A percentile compares a stretch with the other conserved stretches of the same genome.
phyloP scores from a whole-genome alignment of 1,140 invertebrate species.

The Contarinia nasturtii region DNA sequence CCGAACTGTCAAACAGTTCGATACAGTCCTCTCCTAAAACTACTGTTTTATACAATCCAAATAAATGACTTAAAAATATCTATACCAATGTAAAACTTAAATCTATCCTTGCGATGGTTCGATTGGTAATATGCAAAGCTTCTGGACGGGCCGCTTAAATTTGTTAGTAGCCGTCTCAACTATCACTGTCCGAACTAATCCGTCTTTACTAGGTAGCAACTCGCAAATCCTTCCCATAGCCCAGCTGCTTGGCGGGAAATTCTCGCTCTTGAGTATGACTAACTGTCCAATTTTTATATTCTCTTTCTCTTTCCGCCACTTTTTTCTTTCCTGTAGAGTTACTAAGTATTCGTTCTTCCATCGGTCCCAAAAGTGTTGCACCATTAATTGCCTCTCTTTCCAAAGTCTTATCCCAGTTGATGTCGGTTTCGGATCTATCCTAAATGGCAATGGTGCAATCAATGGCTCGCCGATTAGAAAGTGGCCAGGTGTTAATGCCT shows the following conservation, averaged over 20 bases:
- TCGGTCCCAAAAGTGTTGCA: slow-evolving; percentile 5
- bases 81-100: too few species aligned
- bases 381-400: neutral
- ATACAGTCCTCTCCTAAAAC: too few species aligned
- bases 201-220: too few species aligned
- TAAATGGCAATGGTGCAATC: neutral
- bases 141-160: neutral
- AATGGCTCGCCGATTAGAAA: neutral
- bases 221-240: too few species aligned
- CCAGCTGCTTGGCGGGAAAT: too few species aligned
- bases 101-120: too few species aligned
- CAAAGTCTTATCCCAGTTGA: neutral
- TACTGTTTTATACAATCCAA: too few species aligned
- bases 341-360: slow-evolving; percentile 3
- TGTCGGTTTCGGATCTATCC: neutral
- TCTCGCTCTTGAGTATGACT: too few species aligned
- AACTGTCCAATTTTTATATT: too few species aligned
- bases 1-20: too few species aligned
- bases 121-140: neutral
- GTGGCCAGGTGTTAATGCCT: too few species aligned
- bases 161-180: neutral
- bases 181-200: neutral
- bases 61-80: too few species aligned
- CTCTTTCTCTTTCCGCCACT: slow-evolving; percentile 2
- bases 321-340: slow-evolving; percentile 3